A percentile compares a stretch with the other conserved stretches of the same genome.
Conservation (phyloP, 2,113 vertebrate genomes). For the Corythaeola cristata region DNA sequence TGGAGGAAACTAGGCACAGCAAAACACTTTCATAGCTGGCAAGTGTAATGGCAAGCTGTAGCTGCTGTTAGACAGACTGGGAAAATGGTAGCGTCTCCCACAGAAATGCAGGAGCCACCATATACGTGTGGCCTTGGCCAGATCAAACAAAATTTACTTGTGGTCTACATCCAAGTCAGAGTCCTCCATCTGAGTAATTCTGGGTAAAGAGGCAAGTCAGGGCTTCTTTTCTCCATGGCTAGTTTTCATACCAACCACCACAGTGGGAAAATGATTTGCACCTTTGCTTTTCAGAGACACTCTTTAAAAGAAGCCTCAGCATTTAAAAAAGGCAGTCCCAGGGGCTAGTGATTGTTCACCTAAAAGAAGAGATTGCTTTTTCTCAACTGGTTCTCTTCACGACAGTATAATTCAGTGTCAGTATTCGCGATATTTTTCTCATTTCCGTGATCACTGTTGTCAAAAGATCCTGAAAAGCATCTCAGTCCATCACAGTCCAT, state of each 20-base stretch:
- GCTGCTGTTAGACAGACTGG: neutral
- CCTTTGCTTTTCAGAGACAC: neutral
- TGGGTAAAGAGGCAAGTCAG: neutral
- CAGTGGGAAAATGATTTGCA: neutral
- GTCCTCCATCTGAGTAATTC: neutral
- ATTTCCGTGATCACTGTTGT: neutral
- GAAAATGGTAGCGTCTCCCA: neutral
- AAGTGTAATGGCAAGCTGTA: neutral
- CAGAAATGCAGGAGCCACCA: neutral
- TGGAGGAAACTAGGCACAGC: neutral
- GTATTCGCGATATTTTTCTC: neutral
- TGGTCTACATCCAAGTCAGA: neutral
- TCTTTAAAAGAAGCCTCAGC: neutral
- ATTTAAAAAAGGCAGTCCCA: neutral
- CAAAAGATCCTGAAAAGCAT: neutral
- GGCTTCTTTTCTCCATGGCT: neutral
- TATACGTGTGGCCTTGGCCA: accelerated
- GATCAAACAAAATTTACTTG: neutral
- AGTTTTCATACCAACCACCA: neutral
- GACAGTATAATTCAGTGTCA: neutral
- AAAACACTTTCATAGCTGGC: neutral
- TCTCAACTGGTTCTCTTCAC: neutral
- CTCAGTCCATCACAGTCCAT: neutral
- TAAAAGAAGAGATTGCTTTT: neutral
- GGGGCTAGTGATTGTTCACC: neutral